Conservation (phyloP, 1,140 invertebrate genomes). For the Rhagoletis pomonella region DNA sequence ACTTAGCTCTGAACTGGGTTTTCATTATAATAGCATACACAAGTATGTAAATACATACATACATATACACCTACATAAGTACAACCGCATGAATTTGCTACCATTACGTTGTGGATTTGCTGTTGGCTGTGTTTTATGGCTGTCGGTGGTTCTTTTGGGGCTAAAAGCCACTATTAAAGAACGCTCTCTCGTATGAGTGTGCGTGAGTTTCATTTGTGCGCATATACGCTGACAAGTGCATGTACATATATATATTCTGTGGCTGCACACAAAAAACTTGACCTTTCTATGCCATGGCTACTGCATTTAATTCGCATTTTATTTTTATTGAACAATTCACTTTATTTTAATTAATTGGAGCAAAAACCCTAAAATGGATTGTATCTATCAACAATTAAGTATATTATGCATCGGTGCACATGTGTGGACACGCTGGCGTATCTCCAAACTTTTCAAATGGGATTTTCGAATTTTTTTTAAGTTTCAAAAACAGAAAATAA, state of each 20-base stretch:
- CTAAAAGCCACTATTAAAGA: constrained; percentile 30
- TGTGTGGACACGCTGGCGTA: too few relatives aligned
- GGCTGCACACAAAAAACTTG: neutral
- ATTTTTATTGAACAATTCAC: constrained; percentile 53
- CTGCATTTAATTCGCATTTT: neutral
- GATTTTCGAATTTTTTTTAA: too few relatives aligned
- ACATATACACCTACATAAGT: neutral
- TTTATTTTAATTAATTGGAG: constrained; percentile 53
- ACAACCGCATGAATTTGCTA: constrained; percentile 30
- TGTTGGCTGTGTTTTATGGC: constrained; percentile 38
- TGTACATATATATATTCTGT: neutral
- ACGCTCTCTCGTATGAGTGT: neutral
- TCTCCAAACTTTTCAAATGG: too few relatives aligned
- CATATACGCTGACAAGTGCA: neutral
- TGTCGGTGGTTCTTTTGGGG: neutral
- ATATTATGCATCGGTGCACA: neutral
- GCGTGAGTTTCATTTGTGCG: neutral
- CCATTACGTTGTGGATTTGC: constrained; percentile 35
- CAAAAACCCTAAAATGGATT: constrained; percentile 13
- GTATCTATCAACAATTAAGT: constrained; percentile 16
- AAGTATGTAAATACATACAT: too few relatives aligned
- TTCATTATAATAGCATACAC: constrained; percentile 34
- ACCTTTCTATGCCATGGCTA: neutral
- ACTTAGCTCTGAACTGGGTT: neutral
- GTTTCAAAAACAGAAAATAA: too few relatives aligned